These are phyloP conservation scores for Apoderus coryli DNA, from an alignment of 2,888 invertebrate genomes.

Conservation along the genomic window DNA sequence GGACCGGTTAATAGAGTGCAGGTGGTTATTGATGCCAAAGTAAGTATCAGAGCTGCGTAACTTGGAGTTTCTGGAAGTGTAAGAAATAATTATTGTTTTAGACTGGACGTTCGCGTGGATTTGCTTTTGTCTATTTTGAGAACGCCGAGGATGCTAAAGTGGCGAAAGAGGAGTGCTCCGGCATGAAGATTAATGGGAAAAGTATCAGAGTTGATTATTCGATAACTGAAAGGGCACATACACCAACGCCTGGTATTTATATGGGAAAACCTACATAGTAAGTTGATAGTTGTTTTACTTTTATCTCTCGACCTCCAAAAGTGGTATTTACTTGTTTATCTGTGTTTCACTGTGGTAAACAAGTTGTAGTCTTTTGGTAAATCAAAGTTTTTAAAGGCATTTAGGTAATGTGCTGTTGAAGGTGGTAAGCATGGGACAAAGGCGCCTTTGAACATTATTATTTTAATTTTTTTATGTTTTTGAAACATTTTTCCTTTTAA, in stretches of 20 bases:
- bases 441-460: too few relatives aligned
- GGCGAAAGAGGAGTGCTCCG: conserved; percentile 87
- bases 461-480: too few relatives aligned
- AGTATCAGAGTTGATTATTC: conserved; percentile 91
- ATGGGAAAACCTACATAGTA: conserved; percentile 84
- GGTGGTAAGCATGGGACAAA: too few relatives aligned
- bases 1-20: conserved; percentile 86
- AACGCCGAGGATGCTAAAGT: conserved; percentile 76
- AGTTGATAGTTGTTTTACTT: conserved; percentile 12
- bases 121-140: conserved; percentile 91
- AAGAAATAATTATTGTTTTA: conserved; percentile 34
- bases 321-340: too few relatives aligned
- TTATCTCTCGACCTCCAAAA: too few relatives aligned
- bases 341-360: too few relatives aligned
- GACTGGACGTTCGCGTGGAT: conserved; percentile 90
- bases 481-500: too few relatives aligned
- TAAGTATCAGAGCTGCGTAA: too few relatives aligned
- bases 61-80: too few relatives aligned
- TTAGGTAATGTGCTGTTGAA: too few relatives aligned
- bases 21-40: conserved; percentile 92
- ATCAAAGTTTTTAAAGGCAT: too few relatives aligned
- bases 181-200: conserved; percentile 88
- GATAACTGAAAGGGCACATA: conserved; percentile 90
- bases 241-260: conserved; percentile 94
- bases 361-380: too few relatives aligned